These are phyloP conservation scores for Ephydatia muelleri DNA, from an alignment of 37 sponge, comb jelly and placozoan genomes.

Conservation along the genomic window DNA sequence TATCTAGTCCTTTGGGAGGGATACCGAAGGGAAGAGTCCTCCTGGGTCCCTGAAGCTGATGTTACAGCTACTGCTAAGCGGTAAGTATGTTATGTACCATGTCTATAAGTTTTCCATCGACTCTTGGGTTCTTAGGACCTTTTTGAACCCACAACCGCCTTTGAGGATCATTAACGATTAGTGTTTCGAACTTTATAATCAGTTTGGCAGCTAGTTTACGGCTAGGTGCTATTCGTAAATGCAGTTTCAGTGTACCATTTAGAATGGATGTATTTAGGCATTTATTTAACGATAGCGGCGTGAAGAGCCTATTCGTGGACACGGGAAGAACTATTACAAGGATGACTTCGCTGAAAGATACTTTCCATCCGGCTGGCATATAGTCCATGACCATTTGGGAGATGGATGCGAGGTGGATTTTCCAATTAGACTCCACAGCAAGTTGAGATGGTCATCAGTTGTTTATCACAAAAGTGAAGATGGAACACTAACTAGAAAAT, in stretches of 20 bases:
- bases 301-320: neutral
- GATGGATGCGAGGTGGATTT: neutral
- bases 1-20: neutral
- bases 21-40: constrained; percentile 1
- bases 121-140: neutral
- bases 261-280: neutral
- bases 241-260: neutral
- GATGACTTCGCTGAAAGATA: neutral
- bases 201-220: neutral
- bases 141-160: neutral
- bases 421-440: neutral
- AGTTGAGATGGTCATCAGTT: neutral
- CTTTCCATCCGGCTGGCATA: neutral
- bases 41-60: neutral
- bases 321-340: neutral
- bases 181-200: neutral
- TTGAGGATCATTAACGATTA: neutral
- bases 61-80: neutral
- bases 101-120: neutral
- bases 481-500: no score
- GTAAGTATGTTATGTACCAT: neutral
- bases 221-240: neutral
- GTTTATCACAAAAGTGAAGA: neutral
- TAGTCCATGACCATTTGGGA: neutral
- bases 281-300: neutral